phyloP scores from a whole-genome alignment of 2,113 vertebrate genomes.

The Hemibates koningsi region DNA sequence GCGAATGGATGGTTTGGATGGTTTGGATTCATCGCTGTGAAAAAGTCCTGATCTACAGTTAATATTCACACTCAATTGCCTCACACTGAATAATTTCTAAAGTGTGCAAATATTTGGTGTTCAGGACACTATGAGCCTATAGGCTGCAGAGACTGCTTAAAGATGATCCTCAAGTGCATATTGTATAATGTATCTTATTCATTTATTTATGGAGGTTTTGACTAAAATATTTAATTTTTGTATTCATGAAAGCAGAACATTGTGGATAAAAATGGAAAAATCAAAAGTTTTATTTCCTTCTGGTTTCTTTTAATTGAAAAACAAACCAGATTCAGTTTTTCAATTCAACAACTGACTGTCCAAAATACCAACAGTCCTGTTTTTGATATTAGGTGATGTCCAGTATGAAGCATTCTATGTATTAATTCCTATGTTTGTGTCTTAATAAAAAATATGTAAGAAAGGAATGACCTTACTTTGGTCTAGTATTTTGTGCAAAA shows the following conservation, averaged over 20 bases:
- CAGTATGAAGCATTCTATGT: not conserved
- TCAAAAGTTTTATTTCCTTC: not conserved
- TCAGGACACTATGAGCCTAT: not conserved
- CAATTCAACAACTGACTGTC: not conserved
- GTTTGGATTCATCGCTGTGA: not conserved
- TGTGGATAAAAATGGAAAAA: not conserved
- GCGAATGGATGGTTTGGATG: not conserved
- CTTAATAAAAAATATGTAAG: not conserved
- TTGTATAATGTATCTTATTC: not conserved
- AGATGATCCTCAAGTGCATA: not conserved
- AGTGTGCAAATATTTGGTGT: not conserved
- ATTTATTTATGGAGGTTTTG: not conserved
- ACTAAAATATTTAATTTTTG: not conserved
- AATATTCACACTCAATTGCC: not conserved
- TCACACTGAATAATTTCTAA: not conserved
- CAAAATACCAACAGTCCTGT: not conserved
- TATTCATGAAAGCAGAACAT: not conserved
- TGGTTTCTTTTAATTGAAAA: not conserved
- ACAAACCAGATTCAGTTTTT: not conserved
- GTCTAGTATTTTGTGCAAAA: not conserved
- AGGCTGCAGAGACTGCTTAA: not conserved
- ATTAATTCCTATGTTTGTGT: not conserved
- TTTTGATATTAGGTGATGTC: not conserved
- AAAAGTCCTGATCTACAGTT: fast-evolving
- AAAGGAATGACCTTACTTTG: not conserved